These are phyloP conservation scores for Subacronicta megacephala DNA, from an alignment of 2,888 invertebrate genomes.

Conservation along the genomic window DNA sequence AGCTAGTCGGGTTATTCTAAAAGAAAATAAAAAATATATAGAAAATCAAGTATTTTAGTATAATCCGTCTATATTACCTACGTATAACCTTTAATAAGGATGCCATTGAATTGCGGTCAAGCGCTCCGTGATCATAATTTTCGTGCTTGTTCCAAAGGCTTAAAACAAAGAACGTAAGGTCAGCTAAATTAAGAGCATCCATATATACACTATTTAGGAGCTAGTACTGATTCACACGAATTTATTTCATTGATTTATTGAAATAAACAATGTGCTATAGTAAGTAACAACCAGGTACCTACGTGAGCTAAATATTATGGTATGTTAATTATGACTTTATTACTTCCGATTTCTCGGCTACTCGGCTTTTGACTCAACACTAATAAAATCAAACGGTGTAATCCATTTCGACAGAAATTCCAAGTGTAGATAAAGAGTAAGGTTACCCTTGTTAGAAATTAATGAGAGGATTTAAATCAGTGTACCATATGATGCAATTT, in stretches of 20 bases:
- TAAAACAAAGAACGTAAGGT: conserved; percentile 19
- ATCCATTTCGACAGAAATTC: neutral
- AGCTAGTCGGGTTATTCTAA: neutral
- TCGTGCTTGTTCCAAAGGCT: conserved; percentile 7
- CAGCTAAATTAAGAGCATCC: conserved; percentile 2
- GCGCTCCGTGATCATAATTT: conserved; percentile 22
- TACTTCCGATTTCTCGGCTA: no score
- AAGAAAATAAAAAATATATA: neutral
- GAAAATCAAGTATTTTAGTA: no score
- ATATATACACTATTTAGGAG: conserved; percentile 2
- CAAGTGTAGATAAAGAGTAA: neutral
- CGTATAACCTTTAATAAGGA: neutral
- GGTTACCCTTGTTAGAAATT: no score
- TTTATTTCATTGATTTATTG: conserved; percentile 15
- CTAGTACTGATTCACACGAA: conserved; percentile 17
- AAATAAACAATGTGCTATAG: neutral
- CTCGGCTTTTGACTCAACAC: neutral
- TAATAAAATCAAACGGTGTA: neutral
- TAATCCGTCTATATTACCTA: no score
- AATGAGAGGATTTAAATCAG: no score
- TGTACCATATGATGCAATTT: no score
- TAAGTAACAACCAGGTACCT: neutral
- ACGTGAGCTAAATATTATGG: conserved; percentile 7
- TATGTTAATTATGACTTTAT: conserved; percentile 7
- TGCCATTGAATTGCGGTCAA: neutral